phyloP scores from a whole-genome alignment of 2,113 vertebrate genomes.

The Psilopsiagon aurifrons region DNA sequence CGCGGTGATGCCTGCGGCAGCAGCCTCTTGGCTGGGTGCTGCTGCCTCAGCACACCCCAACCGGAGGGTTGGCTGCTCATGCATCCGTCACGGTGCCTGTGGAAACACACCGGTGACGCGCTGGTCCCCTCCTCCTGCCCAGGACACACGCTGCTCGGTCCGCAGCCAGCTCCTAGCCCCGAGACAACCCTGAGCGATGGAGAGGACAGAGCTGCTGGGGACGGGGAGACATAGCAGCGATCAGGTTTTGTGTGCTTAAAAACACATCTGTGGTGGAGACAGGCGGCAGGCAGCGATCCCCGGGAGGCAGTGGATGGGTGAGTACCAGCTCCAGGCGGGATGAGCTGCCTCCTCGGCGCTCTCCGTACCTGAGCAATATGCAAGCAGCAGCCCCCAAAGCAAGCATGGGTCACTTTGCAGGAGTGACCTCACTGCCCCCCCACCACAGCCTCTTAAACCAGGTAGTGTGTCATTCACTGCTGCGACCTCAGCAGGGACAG shows the following conservation, averaged over 20 bases:
- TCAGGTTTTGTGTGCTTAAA: neutral
- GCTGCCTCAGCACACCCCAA: neutral
- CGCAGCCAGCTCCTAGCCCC: neutral
- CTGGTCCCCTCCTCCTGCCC: slow-evolving; percentile 18
- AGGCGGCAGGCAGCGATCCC: neutral
- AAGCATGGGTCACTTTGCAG: neutral
- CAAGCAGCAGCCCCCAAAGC: neutral
- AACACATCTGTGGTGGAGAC: neutral
- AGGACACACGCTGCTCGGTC: neutral
- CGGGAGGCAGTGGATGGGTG: neutral
- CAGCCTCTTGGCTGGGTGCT: neutral
- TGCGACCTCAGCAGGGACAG: accelerated
- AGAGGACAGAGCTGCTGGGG: neutral
- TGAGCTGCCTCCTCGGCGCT: neutral
- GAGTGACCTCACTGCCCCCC: neutral
- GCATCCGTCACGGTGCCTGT: neutral
- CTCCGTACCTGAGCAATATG: accelerated
- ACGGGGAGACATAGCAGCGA: neutral
- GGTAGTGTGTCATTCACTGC: neutral
- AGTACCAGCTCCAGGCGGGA: accelerated
- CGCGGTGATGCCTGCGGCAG: neutral
- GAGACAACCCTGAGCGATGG: accelerated
- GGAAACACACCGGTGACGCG: neutral
- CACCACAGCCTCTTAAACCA: neutral
- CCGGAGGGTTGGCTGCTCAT: neutral